Evolutionary conservation across 2,888 invertebrate species (phyloP).

Genomic region (Coronaproctus castanopsis): DNA sequence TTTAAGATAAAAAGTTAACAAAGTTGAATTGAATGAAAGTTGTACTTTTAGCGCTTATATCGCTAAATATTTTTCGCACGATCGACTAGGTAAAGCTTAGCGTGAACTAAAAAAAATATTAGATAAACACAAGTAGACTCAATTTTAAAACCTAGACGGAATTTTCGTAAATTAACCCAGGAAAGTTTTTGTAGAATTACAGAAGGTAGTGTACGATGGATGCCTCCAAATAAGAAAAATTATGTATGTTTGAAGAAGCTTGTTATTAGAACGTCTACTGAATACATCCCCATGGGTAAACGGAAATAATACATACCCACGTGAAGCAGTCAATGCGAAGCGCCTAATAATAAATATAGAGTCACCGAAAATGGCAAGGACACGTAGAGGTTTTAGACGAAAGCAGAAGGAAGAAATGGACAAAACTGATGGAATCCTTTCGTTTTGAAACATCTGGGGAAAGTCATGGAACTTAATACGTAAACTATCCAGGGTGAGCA

Average conservation of each 20-base stretch:
- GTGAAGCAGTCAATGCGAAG: background rate
- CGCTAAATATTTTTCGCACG: too few species aligned
- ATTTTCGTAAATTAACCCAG: conserved; percentile 4
- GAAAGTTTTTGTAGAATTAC: background rate
- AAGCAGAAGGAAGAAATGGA: background rate
- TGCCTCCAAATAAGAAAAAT: conserved; percentile 3
- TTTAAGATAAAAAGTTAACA: too few species aligned
- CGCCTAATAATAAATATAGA: background rate
- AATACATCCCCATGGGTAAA: background rate
- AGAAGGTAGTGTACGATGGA: conserved; percentile 5
- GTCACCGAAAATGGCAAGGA: background rate
- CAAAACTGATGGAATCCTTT: background rate
- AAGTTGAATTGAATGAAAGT: too few species aligned
- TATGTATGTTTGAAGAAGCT: conserved; percentile 7
- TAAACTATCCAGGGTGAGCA: background rate
- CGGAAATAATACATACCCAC: background rate
- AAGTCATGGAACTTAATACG: background rate
- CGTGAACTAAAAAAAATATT: too few species aligned
- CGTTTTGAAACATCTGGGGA: too few species aligned
- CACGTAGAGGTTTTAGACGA: background rate
- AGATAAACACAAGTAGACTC: conserved; percentile 1
- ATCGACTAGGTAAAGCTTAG: too few species aligned
- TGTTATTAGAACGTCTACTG: conserved; percentile 2
- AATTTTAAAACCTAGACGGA: conserved; percentile 4
- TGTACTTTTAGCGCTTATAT: too few species aligned